Evolutionary conservation across 2,888 invertebrate genomes (phyloP), one percentile per base, ranked within the genome.

Genomic region (Tortrix viridana): DNA sequence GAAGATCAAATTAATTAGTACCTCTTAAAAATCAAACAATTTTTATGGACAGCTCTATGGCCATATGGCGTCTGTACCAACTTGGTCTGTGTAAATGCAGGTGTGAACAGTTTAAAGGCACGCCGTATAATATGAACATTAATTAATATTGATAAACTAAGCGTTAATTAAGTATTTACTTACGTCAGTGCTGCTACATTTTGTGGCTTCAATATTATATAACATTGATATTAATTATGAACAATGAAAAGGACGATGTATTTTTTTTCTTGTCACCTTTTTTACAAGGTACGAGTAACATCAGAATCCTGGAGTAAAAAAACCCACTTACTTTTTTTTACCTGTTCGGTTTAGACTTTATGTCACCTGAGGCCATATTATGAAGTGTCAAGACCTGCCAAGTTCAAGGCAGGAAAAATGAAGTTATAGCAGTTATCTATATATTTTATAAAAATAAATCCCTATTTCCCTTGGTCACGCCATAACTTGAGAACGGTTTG

Each of bases 1-100:
- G 32, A 62, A 62, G 62, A 57, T 57, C 57, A 62, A 62, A 62
- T 62, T 57, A 57, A 62, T 62, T 62, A 57, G 63, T 48, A 63
- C 58, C 63, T 48, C 37, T 63, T 63, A 53, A 58, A 63, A 58
- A 53, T 58, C 63, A 58, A 63, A 58, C 52, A 63, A 41, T 56
- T 55, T 61, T 55, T 61, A 56, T 61, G 61, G 44, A 22, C 23
- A 26, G 38, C 18, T 9, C 32, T 32, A 32, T 20, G 18, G n/a
- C 61, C 61, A 61, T 61, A 49, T 61, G 60, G 55, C 26, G 46
- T 23, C 22, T 18, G 32, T 6, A 9, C 32, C 44, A 22, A 20
- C 44, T n/a, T 12, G 18, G 22, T 22, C 48, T 55, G 43, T 55
- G 55, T 26, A 50, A 61, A 43, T 49, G 22, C 61, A 56, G 61